A percentile compares a stretch with the other conserved stretches of the same genome.
Evolutionary conservation across 2,113 vertebrate genomes (phyloP).

Genomic region (Poeciliopsis retropinna): DNA sequence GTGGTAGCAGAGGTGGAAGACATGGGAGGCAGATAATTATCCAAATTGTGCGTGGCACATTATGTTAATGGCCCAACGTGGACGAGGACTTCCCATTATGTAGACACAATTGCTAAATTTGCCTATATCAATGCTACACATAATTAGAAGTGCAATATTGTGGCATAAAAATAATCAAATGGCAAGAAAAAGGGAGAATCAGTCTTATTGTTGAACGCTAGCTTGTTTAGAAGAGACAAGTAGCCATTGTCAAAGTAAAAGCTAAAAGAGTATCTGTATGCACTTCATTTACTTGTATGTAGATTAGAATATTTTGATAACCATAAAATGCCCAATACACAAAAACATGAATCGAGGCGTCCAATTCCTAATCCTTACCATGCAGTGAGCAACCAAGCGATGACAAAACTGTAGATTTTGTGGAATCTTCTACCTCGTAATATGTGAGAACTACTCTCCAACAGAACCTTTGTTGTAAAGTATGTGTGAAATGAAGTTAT

Average conservation of each 20-base stretch:
- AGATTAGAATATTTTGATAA: background rate
- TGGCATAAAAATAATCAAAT: background rate
- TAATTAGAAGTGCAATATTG: too few relatives aligned
- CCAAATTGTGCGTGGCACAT: too few relatives aligned
- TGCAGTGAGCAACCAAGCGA: background rate
- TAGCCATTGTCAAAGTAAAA: background rate
- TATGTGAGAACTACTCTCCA: background rate
- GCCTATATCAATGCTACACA: too few relatives aligned
- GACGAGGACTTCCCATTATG: background rate
- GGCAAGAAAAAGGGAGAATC: background rate
- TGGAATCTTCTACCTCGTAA: too few relatives aligned
- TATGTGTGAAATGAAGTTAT: background rate
- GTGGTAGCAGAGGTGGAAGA: too few relatives aligned
- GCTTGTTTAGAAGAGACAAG: background rate
- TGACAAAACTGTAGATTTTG: background rate
- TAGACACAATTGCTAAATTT: background rate
- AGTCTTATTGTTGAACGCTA: background rate
- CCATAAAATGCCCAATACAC: background rate
- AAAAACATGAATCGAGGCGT: background rate
- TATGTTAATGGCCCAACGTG: background rate
- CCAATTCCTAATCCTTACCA: background rate
- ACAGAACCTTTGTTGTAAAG: too few relatives aligned
- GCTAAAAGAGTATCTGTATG: background rate
- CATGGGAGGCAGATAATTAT: background rate
- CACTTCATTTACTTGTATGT: too few relatives aligned